phyloP scores from a whole-genome alignment of 2,888 invertebrate genomes.

The Tiliacea aurago region DNA sequence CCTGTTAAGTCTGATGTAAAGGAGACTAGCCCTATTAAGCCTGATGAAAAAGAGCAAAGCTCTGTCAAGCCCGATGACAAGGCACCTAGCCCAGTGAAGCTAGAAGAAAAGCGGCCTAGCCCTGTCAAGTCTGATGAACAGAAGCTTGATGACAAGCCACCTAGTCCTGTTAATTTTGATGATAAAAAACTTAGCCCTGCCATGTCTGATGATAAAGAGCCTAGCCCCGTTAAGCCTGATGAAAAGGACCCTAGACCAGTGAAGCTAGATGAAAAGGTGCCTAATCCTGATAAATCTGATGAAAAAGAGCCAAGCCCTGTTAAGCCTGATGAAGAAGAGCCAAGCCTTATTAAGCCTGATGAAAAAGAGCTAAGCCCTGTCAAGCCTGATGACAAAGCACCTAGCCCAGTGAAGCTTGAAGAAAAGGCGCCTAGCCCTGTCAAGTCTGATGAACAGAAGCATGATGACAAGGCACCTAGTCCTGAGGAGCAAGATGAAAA shows the following conservation, averaged over 20 bases:
- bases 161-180: too few species aligned
- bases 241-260: background rate
- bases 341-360: conserved; percentile 23
- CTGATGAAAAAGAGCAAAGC: background rate
- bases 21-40: background rate
- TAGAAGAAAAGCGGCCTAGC: conserved; percentile 24
- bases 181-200: too few species aligned
- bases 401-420: conserved; percentile 6
- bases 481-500: too few species aligned
- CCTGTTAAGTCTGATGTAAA: conserved; percentile 1
- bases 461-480: too few species aligned
- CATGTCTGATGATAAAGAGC: too few species aligned
- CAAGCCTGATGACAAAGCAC: conserved; percentile 30
- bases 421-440: too few species aligned
- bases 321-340: conserved; percentile 29
- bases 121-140: background rate
- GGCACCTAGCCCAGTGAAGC: background rate
- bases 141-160: too few species aligned
- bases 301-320: background rate
- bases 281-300: background rate
- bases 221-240: background rate
- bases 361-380: conserved; percentile 17
- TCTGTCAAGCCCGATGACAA: conserved; percentile 10
- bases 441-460: too few species aligned
- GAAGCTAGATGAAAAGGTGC: background rate